Percentiles rank a stretch among this genome's conserved stretches.
Evolutionary conservation across 2,888 invertebrate species (phyloP).

Genomic region (Epistrophe eligans): DNA sequence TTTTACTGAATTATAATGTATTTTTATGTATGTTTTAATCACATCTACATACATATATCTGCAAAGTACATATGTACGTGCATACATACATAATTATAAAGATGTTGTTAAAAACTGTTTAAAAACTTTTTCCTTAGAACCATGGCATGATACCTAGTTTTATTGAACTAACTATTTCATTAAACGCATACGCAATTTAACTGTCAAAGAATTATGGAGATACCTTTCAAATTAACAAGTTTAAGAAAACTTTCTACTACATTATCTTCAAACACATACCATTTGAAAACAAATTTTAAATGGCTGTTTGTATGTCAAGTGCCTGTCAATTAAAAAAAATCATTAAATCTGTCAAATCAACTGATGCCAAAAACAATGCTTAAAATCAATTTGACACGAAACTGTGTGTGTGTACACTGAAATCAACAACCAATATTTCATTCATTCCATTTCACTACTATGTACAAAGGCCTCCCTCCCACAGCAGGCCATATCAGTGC

Average conservation of each 20-base stretch:
- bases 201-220: not conserved
- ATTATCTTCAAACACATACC: not conserved
- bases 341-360: slow-evolving; percentile 57
- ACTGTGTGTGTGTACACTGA: slow-evolving; percentile 6
- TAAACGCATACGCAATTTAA: not conserved
- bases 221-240: not conserved
- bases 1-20: too few species aligned
- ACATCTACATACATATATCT: too few species aligned
- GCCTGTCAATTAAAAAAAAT: slow-evolving; percentile 45
- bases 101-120: too few species aligned
- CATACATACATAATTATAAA: too few species aligned
- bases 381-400: slow-evolving; percentile 43
- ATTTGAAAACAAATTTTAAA: not conserved
- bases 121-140: too few species aligned
- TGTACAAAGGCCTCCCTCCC: too few species aligned
- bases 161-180: not conserved
- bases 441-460: not conserved
- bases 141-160: too few species aligned
- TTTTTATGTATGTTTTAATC: too few species aligned
- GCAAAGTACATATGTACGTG: too few species aligned
- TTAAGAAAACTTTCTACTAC: slow-evolving; percentile 51
- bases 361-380: slow-evolving; percentile 19
- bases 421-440: slow-evolving; percentile 30
- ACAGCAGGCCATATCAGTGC: too few species aligned
- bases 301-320: slow-evolving; percentile 43